phyloP scores from a whole-genome alignment of 2,113 vertebrate genomes.

The Okapia johnstoni region DNA sequence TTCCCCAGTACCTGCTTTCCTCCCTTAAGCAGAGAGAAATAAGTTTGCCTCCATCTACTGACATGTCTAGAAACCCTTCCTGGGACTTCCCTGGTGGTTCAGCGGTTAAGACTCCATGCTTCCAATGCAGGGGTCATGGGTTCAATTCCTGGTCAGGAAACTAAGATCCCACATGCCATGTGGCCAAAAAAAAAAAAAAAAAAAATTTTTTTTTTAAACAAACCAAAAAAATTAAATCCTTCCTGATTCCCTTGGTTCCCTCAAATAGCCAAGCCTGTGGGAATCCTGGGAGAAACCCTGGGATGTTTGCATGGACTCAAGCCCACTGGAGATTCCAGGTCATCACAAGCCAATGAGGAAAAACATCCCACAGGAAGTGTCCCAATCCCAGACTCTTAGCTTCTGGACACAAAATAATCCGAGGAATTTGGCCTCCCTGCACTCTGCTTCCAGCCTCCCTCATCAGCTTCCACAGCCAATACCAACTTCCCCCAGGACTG shows the following conservation, averaged over 20 bases:
- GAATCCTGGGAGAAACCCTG: background rate
- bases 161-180: background rate
- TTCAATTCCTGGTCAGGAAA: background rate
- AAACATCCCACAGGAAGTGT: background rate
- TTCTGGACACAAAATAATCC: background rate
- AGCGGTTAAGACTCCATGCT: background rate
- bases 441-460: background rate
- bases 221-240: background rate
- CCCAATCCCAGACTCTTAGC: background rate
- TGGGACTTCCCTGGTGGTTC: background rate
- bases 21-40: background rate
- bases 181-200: background rate
- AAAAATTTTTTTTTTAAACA: background rate
- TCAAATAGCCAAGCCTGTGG: background rate
- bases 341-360: background rate
- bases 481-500: background rate
- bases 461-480: background rate
- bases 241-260: background rate
- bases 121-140: background rate
- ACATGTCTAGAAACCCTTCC: background rate
- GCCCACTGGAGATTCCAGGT: background rate
- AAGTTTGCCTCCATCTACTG: background rate
- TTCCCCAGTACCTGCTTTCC: background rate
- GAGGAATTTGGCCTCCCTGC: background rate
- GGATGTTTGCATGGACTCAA: background rate